Evolutionary conservation across 2,113 vertebrate genomes (phyloP).

Genomic region (Saimiri boliviensis): DNA sequence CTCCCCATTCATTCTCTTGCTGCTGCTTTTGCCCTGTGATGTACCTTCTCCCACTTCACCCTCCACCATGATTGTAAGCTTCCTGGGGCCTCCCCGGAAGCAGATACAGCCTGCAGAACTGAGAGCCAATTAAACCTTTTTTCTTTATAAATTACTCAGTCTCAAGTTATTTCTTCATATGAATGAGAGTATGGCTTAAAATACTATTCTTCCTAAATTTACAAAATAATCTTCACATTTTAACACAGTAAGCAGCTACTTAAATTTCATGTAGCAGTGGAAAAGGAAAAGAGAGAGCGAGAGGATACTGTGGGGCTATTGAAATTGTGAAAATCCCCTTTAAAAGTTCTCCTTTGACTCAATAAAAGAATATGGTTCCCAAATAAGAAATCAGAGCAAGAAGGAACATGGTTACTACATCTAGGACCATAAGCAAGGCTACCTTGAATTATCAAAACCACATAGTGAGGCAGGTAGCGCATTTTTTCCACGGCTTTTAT

Average conservation of each 20-base stretch:
- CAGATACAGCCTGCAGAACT: too few relatives aligned
- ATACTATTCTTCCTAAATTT: neutral
- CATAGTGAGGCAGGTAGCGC: neutral
- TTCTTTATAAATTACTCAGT: too few relatives aligned
- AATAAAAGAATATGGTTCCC: neutral
- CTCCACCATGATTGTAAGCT: too few relatives aligned
- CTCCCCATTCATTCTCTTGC: too few relatives aligned
- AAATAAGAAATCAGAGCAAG: constrained; percentile 22
- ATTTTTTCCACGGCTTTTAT: neutral
- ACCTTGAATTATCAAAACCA: neutral
- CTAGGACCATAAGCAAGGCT: neutral
- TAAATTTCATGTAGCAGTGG: neutral
- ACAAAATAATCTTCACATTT: neutral
- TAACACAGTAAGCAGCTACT: neutral
- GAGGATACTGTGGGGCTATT: neutral
- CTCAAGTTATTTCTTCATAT: neutral
- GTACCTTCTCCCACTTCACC: too few relatives aligned
- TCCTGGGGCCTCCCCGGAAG: too few relatives aligned
- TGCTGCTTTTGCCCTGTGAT: too few relatives aligned
- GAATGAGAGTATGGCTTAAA: too few relatives aligned
- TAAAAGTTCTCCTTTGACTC: neutral
- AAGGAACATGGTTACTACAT: neutral
- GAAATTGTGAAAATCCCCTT: neutral
- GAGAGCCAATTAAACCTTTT: too few relatives aligned
- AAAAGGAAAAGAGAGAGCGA: neutral